Conservation (phyloP, 2,113 vertebrate species). For the Nothobranchius furzeri region DNA sequence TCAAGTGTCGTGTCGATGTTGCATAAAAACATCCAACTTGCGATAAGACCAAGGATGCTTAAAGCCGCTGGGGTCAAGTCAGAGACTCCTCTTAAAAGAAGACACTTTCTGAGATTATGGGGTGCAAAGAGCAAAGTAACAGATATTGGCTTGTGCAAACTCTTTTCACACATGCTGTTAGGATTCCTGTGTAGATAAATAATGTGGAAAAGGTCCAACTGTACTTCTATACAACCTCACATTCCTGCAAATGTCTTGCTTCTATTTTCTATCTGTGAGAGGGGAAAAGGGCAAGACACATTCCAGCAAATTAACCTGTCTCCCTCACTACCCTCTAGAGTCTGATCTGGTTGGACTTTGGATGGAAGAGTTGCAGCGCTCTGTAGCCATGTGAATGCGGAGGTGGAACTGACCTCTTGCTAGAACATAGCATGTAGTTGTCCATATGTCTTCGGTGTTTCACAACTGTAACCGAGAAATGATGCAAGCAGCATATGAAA, state of each 20-base stretch:
- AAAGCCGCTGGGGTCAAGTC: background rate
- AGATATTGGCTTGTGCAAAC: background rate
- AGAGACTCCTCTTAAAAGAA: background rate
- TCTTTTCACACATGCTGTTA: background rate
- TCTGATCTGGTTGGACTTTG: conserved; percentile 7
- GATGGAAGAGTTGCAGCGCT: background rate
- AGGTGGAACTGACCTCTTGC: conserved; percentile 5
- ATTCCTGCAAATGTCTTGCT: background rate
- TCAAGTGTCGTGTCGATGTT: background rate
- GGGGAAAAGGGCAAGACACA: background rate
- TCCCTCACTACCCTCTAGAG: background rate
- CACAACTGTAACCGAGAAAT: background rate
- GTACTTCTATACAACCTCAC: background rate
- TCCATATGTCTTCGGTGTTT: conserved; percentile 1
- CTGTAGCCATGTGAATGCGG: conserved; percentile 5
- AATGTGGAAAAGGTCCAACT: background rate
- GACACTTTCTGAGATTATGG: background rate
- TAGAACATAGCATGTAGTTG: background rate
- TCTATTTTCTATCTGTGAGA: background rate
- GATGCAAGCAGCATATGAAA: conserved; percentile 6
- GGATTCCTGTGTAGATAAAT: background rate
- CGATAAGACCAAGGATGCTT: background rate
- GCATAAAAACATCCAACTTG: background rate
- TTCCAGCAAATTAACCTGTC: background rate
- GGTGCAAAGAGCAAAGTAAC: background rate